Evolutionary conservation across 2,888 invertebrate genomes (phyloP), one percentile per base, ranked within the genome.

Genomic region (Dysmachus trigonus): DNA sequence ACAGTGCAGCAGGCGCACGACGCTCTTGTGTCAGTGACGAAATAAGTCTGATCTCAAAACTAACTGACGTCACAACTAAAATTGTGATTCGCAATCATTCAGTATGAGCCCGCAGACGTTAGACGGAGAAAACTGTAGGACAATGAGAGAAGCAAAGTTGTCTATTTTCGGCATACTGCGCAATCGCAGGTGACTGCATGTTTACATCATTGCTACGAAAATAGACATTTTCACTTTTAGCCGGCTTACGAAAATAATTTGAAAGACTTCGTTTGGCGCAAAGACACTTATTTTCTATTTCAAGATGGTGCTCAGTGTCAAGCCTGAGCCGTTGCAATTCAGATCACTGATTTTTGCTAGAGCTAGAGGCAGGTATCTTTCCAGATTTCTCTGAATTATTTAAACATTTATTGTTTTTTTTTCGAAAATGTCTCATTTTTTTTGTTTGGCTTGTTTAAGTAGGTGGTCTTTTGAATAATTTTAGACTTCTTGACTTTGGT

Each of bases 151-250:
- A 27, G 62, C 22, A 62, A 22, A 62, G 62, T 8, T 47, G 47
- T 62, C 62, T 62, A 62, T 62, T 62, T 62, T 62, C 22, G 62
- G 62, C 62, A 22, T 6, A 22, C 62, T 62, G 62, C 62, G 62
- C 62, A 62, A 27, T 27, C 62, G 62, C 62, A 62, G 62, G 62
- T 62, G 62, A 62, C 62, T 62, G 7, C 81, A 35, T 81, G 81
- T 81, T 81, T 81, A 85, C 84, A 85, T 85, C 84, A 85, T 13
- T 33, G 10, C 18, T 13, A 4, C 73, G 47, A 47, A 51, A 74
- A 51, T 85, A 85, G 73, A 73, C n/a, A 85, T 74, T 85, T 85
- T 85, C 84, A 84, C 84, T 84, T 84, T 84, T 84, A 72, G 73
- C 41, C 47, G n/a, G 22, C 31, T 81, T 81, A 53, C 53, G 81